phyloP scores from a whole-genome alignment of 1,140 invertebrate species.

The Caenorhabditis briggsae region DNA sequence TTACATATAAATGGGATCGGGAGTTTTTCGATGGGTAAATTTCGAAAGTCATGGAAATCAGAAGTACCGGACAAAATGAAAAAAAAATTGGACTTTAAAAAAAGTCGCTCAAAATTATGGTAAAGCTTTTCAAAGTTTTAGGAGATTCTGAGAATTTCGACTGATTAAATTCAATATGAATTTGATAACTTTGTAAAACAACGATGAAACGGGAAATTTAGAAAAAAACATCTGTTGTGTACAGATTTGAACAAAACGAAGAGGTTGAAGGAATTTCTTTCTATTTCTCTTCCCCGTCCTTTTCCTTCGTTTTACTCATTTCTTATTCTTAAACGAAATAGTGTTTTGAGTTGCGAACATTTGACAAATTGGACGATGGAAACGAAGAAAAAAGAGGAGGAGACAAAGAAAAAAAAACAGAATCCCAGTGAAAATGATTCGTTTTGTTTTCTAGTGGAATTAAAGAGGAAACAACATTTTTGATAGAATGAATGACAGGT shows the following conservation, averaged over 20 bases:
- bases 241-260: conserved; percentile 28
- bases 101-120: too few relatives aligned
- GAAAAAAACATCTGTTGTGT: conserved; percentile 1
- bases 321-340: neutral
- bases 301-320: neutral
- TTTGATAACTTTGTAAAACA: neutral
- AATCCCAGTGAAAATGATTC: neutral
- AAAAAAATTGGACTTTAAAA: too few relatives aligned
- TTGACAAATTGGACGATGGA: conserved; percentile 44
- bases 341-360: conserved; percentile 38
- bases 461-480: too few relatives aligned
- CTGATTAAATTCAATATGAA: neutral
- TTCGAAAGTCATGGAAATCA: too few relatives aligned
- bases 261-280: neutral
- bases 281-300: neutral
- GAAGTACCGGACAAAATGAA: too few relatives aligned
- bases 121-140: too few relatives aligned
- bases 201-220: neutral
- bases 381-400: neutral
- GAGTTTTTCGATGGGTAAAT: too few relatives aligned
- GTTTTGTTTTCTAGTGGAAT: too few relatives aligned
- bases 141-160: too few relatives aligned
- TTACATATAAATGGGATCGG: too few relatives aligned
- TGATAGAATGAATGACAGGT: too few relatives aligned
- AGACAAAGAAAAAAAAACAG: neutral